Conservation (phyloP, 2,797 vertebrate species). For the Vultur gryphus region DNA sequence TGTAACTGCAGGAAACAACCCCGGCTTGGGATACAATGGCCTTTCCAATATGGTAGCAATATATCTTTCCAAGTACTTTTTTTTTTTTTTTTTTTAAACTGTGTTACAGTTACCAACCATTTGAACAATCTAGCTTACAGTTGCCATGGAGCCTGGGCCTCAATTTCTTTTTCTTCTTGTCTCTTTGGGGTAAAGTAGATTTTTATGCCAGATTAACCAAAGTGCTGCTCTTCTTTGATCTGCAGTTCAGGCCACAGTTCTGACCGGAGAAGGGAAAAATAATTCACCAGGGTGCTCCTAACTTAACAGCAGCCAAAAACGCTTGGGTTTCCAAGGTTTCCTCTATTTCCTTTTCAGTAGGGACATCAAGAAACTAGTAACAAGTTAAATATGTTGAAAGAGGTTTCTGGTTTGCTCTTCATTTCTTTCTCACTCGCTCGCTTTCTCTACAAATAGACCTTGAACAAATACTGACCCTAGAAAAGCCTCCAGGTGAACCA, state of each 20-base stretch:
- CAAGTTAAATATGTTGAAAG: conserved; percentile 4
- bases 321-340: background rate
- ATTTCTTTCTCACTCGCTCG: background rate
- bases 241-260: conserved; percentile 16
- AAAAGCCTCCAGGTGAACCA: background rate
- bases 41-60: background rate
- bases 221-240: conserved; percentile 36
- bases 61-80: background rate
- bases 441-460: background rate
- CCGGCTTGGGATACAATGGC: background rate
- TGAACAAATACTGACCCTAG: background rate
- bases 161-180: background rate
- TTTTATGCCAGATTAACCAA: conserved; percentile 13
- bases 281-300: conserved; percentile 27
- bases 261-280: background rate
- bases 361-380: conserved; percentile 3
- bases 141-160: background rate
- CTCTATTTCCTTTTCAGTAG: background rate
- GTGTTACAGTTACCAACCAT: background rate
- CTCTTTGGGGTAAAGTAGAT: background rate
- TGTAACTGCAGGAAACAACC: background rate
- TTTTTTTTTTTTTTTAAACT: background rate
- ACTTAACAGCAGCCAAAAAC: background rate
- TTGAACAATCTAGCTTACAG: background rate
- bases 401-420: background rate